A percentile compares a stretch with the other conserved stretches of the same genome.
phyloP scores from a whole-genome alignment of 2,797 vertebrate species.

The Dromococcyx pavoninus region DNA sequence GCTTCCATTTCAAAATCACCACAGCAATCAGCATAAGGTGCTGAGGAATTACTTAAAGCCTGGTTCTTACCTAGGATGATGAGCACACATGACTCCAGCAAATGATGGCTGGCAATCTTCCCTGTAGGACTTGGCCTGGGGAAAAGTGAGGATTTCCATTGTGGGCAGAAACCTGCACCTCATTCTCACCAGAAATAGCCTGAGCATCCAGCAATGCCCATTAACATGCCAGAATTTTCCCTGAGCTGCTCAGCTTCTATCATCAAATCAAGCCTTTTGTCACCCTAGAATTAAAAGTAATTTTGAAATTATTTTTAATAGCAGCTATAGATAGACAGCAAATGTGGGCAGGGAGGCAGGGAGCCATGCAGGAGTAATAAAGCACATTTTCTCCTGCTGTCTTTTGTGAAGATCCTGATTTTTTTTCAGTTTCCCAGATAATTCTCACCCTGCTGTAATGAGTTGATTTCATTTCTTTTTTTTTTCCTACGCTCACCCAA shows the following conservation, averaged over 20 bases:
- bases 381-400: background rate
- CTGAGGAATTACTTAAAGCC: background rate
- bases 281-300: background rate
- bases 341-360: background rate
- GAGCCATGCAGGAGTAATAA: background rate
- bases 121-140: background rate
- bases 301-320: slow-evolving; percentile 35
- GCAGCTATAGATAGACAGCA: background rate
- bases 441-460: background rate
- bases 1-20: background rate
- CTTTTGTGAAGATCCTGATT: background rate
- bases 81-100: background rate
- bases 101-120: background rate
- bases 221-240: background rate
- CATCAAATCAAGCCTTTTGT: slow-evolving; percentile 7
- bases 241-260: background rate
- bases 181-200: background rate
- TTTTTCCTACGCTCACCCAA: background rate
- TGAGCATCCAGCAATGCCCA: background rate
- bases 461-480: background rate
- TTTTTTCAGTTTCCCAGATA: background rate
- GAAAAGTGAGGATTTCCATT: background rate
- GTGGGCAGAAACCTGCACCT: background rate
- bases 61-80: background rate
- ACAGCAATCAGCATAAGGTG: background rate